Conservation (phyloP, 2,888 invertebrate genomes). For the Steinernema hermaphroditum region DNA sequence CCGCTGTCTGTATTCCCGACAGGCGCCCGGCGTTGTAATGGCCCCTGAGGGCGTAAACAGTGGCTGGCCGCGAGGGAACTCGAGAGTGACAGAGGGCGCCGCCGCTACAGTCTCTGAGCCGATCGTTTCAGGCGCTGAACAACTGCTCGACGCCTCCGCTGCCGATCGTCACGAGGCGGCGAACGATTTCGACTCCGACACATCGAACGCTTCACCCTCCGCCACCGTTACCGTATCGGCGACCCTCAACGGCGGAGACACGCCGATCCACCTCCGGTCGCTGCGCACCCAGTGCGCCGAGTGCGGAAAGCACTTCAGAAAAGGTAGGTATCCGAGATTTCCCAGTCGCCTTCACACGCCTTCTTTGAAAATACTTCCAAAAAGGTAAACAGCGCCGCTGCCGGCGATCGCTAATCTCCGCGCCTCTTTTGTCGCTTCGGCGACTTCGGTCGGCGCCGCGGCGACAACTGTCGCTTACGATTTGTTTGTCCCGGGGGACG, state of each 20-base stretch:
- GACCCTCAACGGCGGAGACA: background rate
- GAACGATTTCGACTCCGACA: constrained; percentile 29
- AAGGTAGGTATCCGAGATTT: constrained; percentile 50
- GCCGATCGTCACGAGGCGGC: constrained; percentile 25
- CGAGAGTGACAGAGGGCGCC: background rate
- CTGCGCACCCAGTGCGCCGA: constrained; percentile 55
- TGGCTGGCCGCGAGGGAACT: constrained; percentile 5
- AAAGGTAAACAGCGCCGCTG: constrained; percentile 22
- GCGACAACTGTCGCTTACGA: constrained; percentile 27
- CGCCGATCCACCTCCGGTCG: background rate
- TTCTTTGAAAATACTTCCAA: constrained; percentile 52
- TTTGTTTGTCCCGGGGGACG: constrained; percentile 17
- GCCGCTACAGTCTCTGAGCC: constrained; percentile 12
- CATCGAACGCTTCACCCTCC: constrained; percentile 23
- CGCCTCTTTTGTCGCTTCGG: constrained; percentile 19
- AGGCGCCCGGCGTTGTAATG: constrained; percentile 30
- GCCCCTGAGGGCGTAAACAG: constrained; percentile 30
- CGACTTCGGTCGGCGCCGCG: constrained; percentile 14
- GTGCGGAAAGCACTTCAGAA: constrained; percentile 66
- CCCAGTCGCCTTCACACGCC: too few species aligned
- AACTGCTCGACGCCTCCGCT: constrained; percentile 31
- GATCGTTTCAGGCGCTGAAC: constrained; percentile 28
- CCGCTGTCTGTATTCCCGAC: constrained; percentile 29
- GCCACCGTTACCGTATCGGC: constrained; percentile 14
- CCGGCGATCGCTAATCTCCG: constrained; percentile 2